These are phyloP conservation scores for Bryconaethiops microstoma DNA, from an alignment of 2,797 vertebrate genomes.

Conservation along the genomic window DNA sequence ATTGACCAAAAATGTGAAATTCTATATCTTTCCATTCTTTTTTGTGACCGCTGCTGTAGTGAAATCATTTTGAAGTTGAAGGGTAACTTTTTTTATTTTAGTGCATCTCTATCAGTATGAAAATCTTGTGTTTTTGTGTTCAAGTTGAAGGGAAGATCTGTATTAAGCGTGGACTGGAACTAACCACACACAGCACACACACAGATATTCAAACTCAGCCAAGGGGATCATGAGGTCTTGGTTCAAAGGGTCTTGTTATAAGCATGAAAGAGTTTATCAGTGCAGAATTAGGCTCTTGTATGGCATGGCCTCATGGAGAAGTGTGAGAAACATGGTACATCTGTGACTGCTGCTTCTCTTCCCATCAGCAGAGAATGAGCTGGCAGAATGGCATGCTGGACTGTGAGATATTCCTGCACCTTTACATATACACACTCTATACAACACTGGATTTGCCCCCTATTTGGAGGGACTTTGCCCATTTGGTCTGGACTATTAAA, in stretches of 20 bases:
- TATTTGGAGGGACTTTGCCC: constrained; percentile 8
- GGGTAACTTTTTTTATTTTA: too few relatives aligned
- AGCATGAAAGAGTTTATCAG: constrained; percentile 56
- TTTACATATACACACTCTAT: constrained; percentile 15
- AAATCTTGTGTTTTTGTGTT: too few relatives aligned
- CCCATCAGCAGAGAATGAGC: constrained; percentile 42
- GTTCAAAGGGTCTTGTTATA: constrained; percentile 60
- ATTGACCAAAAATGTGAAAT: too few relatives aligned
- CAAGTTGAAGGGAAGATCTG: too few relatives aligned
- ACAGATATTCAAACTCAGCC: constrained; percentile 23
- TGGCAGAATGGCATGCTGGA: constrained; percentile 37
- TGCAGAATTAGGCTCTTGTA: constrained; percentile 56
- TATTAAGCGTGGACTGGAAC: too few relatives aligned
- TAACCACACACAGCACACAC: not conserved
- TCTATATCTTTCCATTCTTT: too few relatives aligned
- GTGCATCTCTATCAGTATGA: too few relatives aligned
- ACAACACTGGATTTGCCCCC: constrained; percentile 9
- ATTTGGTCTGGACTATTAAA: constrained; percentile 29
- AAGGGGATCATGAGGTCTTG: constrained; percentile 53
- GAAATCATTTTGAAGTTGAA: too few relatives aligned
- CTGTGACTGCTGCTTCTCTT: constrained; percentile 6
- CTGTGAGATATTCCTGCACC: constrained; percentile 30
- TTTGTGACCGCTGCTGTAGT: too few relatives aligned
- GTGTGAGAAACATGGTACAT: constrained; percentile 28
- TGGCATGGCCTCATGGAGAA: constrained; percentile 47